Evolutionary conservation across 2,797 vertebrate genomes (phyloP).

Genomic region (Brachyrhaphis roseni): DNA sequence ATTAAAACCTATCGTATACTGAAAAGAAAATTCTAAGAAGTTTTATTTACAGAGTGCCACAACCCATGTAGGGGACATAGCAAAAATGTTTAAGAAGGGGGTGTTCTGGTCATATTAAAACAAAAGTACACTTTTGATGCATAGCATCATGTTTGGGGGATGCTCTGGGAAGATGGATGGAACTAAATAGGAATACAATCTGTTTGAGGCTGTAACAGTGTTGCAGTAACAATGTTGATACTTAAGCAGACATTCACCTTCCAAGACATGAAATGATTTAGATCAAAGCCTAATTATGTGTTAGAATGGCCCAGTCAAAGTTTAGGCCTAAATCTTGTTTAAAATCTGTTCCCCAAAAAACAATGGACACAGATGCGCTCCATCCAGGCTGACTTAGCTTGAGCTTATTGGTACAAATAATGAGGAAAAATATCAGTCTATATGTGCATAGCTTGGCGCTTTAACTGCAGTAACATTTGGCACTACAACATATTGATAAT

Average conservation of each 20-base stretch:
- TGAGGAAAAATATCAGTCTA: neutral
- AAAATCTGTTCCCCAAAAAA: neutral
- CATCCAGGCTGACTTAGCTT: neutral
- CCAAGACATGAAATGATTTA: neutral
- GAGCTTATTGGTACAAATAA: neutral
- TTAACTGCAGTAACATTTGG: neutral
- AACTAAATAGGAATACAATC: neutral
- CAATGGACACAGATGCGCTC: neutral
- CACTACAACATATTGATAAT: neutral
- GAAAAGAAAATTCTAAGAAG: neutral
- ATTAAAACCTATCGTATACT: neutral
- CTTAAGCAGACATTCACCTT: neutral
- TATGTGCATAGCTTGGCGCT: neutral
- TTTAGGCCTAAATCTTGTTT: neutral
- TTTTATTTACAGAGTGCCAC: neutral
- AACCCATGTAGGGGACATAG: neutral
- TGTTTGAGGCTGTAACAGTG: neutral
- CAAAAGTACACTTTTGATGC: neutral
- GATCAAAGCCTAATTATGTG: neutral
- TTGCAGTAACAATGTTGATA: neutral
- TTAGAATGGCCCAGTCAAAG: neutral
- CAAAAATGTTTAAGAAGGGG: neutral
- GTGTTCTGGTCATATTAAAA: neutral
- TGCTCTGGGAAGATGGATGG: neutral
- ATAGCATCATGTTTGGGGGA: neutral